Base-by-base conservation (phyloP, 2,797 vertebrate species). In the Netta rufina region DNA sequence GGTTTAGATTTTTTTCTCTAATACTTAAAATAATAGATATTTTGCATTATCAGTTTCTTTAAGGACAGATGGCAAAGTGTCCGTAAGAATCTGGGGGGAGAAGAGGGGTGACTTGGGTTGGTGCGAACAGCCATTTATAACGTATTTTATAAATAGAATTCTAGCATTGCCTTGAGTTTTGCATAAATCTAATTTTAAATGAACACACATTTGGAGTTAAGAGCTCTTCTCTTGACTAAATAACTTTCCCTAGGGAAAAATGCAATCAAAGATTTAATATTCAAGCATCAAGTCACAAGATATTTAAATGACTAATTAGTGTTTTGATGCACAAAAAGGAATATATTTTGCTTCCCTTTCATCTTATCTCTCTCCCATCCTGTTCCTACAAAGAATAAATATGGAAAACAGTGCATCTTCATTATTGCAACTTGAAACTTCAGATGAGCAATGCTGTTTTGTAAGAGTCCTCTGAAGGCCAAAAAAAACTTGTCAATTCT, bases 171-270 rank as follows among this genome's bases (percentile, higher is more conserved):
- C 10, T 84, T 41, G 64, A 76, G 11, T 92, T 92, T 86, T 61
- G 71, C 87, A 84, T 90, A 89, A 95, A 89, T 79, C 47, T 79
- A 64, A 57, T 69, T 82, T 82, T 89, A 91, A 93, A 75, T 62
- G 28, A 92, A 88, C 41, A 13, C 32, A 13, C 62, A 88, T 72
- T 93, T 94, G 80, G 85, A 94, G 73, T 70, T 84, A 77, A 92
- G 91, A 92, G 77, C 45, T 82, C 33, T 91, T 5, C 43, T 96
- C 89, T 84, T 90, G 71, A 73, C 91, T 86, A 76, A 90, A 84
- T 91, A 90, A 84, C 57, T 96, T 97, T 96, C 93, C 81, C 87
- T 69, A 75, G 92, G 84, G 93, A 96, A 95, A 92, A 94, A 78
- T 83, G 93, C 75, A 95, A 92, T 96, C 95, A 94, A 77, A 86